Base-by-base conservation (phyloP, 2,113 vertebrate species). In the Miniopterus natalensis region DNA sequence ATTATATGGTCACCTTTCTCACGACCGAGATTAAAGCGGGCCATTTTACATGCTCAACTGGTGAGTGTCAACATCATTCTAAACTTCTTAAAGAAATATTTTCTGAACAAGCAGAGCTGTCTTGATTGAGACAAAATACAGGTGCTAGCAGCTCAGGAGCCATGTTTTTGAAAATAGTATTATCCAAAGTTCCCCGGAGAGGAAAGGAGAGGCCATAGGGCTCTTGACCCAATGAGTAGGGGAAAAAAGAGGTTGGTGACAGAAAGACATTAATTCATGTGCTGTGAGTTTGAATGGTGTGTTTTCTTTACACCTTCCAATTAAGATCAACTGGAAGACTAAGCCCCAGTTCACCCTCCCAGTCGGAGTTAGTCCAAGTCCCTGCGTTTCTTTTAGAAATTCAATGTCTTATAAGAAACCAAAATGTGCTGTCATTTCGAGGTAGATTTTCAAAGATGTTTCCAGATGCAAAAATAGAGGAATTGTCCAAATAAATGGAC, bases 201-300 rank as follows among this genome's bases (percentile, higher is more conserved):
- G 97, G 97, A 98, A 99, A 97, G 84, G 94, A 95, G 74, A 95
- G 57, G 95, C 87, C 97, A 96, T 73, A 84, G 84, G 95, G 88
- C 96, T 88, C 63, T 42, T 97, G 96, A 98, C 97, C 96, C 94
- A 97, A 11, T 78, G 97, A 98, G 84, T 27, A 96, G 65, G n/a
- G 42, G 47, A 89, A 97, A 88, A 86, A 87, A 96, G 95, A 95
- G 49, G 12, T 89, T 96, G 96, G 95, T 97, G 97, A 97, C 95
- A 98, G 98, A 98, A 98, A 98, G 97, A 97, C 96, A 83, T 98
- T 98, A 97, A 98, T 98, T 98, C 97, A 98, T 97, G 91, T 80
- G 93, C 92, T 84, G 55, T 97, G 96, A 97, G 75, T 88, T 97
- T 98, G 97, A 98, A 94, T 97, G 97, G 97, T 96, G 68, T 98